These are phyloP conservation scores for Xestia sexstrigata DNA, from an alignment of 2,888 invertebrate genomes.

Conservation along the genomic window DNA sequence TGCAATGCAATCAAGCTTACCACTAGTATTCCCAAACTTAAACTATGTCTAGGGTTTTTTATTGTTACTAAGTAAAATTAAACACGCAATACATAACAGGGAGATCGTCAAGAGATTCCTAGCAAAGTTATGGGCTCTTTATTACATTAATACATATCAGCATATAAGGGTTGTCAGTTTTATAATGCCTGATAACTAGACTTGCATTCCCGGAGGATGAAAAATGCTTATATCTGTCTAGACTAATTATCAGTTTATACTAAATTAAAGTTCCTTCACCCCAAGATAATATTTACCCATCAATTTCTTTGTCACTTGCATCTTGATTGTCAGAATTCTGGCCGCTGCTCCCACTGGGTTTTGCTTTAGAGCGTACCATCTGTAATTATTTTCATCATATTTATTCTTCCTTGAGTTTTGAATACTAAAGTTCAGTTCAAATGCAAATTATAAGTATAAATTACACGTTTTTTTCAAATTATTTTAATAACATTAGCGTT, in stretches of 20 bases:
- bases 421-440: constrained; percentile 24
- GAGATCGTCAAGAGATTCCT: background rate
- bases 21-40: background rate
- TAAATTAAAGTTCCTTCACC: constrained; percentile 18
- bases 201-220: background rate
- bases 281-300: constrained; percentile 84
- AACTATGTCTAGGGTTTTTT: background rate
- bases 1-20: background rate
- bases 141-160: background rate
- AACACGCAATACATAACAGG: background rate
- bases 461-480: background rate
- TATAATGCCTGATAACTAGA: background rate
- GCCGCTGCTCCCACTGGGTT: constrained; percentile 82
- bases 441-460: constrained; percentile 50
- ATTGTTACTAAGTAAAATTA: background rate
- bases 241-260: background rate
- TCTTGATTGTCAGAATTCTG: constrained; percentile 85
- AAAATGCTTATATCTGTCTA: background rate
- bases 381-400: constrained; percentile 77
- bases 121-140: background rate
- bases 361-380: constrained; percentile 87
- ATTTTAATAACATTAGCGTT: background rate
- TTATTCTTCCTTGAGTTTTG: constrained; percentile 45
- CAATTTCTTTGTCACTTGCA: constrained; percentile 85
- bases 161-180: background rate